A percentile compares a stretch with the other conserved stretches of the same genome.
Evolutionary conservation across 1,140 invertebrate species (phyloP).

Genomic region (Ceratosolen fusciceps): DNA sequence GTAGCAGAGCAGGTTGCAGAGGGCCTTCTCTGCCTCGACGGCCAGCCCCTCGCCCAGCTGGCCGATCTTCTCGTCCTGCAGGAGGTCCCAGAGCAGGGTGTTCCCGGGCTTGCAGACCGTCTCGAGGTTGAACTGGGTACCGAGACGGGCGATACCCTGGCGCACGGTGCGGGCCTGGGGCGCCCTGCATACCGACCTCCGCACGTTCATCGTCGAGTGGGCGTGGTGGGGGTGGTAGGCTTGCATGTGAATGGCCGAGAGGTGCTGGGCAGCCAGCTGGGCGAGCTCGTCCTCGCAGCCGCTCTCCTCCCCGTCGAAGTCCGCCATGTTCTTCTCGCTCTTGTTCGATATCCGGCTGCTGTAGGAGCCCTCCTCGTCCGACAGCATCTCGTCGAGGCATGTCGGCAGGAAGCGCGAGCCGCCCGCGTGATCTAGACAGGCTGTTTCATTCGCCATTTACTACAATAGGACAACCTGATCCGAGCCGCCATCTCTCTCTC

Average conservation of each 20-base stretch:
- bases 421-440: constrained; percentile 42
- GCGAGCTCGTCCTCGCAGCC: constrained; percentile 90
- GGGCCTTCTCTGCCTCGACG: constrained; percentile 90
- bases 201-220: constrained; percentile 59
- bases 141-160: constrained; percentile 63
- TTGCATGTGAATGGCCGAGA: constrained; percentile 70
- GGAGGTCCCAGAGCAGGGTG: constrained; percentile 92
- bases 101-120: constrained; percentile 90
- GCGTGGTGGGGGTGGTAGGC: constrained; percentile 65
- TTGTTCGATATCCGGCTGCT: constrained; percentile 92
- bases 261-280: constrained; percentile 77
- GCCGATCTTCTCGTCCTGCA: constrained; percentile 91
- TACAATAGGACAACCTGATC: too few relatives aligned
- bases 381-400: constrained; percentile 76
- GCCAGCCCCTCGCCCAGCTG: constrained; percentile 90
- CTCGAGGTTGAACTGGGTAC: constrained; percentile 78
- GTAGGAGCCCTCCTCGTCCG: constrained; percentile 84
- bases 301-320: constrained; percentile 94
- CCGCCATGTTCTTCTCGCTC: constrained; percentile 95
- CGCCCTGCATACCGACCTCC: constrained; percentile 61
- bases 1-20: constrained; percentile 90
- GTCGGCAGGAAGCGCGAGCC: constrained; percentile 63
- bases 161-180: constrained; percentile 55
- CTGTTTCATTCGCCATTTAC: constrained; percentile 47
- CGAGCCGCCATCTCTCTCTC: too few relatives aligned